A percentile compares a stretch with the other conserved stretches of the same genome.
phyloP scores from a whole-genome alignment of 2,888 invertebrate species.

The Limnephilus rhombicus region DNA sequence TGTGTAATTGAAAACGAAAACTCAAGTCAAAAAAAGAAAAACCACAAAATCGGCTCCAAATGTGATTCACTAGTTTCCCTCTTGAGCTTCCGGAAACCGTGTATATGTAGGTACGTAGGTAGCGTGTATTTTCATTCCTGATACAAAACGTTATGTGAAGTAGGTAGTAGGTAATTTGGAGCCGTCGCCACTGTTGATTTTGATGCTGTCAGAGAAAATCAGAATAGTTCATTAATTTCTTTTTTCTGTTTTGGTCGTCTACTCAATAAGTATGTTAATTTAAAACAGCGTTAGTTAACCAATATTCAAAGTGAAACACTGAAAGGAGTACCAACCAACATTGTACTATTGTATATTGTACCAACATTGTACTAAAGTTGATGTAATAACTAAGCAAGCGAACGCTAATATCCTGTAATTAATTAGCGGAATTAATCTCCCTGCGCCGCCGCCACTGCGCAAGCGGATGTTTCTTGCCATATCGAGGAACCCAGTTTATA shows the following conservation, averaged over 20 bases:
- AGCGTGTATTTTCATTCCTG: too few relatives aligned
- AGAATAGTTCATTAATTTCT: too few relatives aligned
- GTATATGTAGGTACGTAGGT: too few relatives aligned
- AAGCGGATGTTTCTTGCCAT: constrained; percentile 13
- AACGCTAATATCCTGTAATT: neutral
- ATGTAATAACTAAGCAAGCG: neutral
- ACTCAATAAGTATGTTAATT: neutral
- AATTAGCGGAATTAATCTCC: neutral
- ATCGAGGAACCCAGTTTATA: neutral
- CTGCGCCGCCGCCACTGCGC: neutral
- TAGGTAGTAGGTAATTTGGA: too few relatives aligned
- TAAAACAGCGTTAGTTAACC: neutral
- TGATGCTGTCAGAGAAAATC: too few relatives aligned
- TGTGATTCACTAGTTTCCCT: too few relatives aligned
- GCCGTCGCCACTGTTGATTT: too few relatives aligned
- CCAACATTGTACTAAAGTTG: neutral
- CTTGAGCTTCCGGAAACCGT: too few relatives aligned
- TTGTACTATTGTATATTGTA: neutral
- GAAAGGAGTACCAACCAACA: neutral
- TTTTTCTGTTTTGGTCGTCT: too few relatives aligned
- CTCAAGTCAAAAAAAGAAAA: too few relatives aligned
- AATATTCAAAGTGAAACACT: neutral
- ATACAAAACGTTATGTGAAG: neutral
- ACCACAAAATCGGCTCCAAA: too few relatives aligned
- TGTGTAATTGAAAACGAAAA: too few relatives aligned